phyloP scores from a whole-genome alignment of 2,888 invertebrate genomes.

The Ischnura elegans region DNA sequence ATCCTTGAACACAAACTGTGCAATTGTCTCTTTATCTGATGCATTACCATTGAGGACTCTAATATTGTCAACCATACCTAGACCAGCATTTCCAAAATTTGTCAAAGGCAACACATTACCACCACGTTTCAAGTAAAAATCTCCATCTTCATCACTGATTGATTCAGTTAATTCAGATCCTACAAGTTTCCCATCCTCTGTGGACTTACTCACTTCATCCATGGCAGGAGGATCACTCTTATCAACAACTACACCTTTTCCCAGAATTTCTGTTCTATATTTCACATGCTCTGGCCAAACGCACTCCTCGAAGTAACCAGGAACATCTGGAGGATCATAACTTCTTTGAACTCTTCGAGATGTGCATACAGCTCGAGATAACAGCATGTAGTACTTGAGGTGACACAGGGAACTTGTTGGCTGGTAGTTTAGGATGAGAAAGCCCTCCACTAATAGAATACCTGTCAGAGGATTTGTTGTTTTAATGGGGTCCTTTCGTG shows the following conservation, averaged over 20 bases:
- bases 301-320: conserved; percentile 91
- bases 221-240: conserved; percentile 39
- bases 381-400: conserved; percentile 86
- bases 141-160: neutral
- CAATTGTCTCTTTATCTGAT: neutral
- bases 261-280: conserved; percentile 78
- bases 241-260: conserved; percentile 9
- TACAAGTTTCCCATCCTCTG: neutral
- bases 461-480: neutral
- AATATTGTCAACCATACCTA: conserved; percentile 13
- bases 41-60: conserved; percentile 19
- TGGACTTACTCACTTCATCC: neutral
- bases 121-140: conserved; percentile 26
- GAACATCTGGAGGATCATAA: conserved; percentile 93
- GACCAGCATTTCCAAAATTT: conserved; percentile 32
- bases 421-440: conserved; percentile 86
- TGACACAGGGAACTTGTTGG: conserved; percentile 85
- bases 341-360: conserved; percentile 81
- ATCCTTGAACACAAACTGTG: conserved; percentile 30
- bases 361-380: conserved; percentile 85
- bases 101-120: conserved; percentile 14
- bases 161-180: neutral
- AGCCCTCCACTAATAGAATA: conserved; percentile 84
- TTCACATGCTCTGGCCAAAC: conserved; percentile 94
- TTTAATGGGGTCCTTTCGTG: neutral